Base-by-base conservation (phyloP, 2,888 invertebrate species). In the Dromius quadrimaculatus region DNA sequence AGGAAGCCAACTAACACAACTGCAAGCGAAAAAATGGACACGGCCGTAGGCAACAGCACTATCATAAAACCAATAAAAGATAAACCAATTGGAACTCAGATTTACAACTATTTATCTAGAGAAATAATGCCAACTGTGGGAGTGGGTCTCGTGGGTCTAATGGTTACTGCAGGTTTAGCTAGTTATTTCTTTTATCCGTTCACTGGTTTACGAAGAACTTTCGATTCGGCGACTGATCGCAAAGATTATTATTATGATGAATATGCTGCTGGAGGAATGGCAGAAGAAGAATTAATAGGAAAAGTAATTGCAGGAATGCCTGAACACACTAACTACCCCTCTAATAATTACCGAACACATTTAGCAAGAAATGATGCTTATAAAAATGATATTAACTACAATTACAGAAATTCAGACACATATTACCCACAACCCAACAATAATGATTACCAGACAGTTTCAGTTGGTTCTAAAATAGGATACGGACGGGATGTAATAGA, bases 61-160 rank as follows among this genome's bases (percentile, higher is more conserved):
- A 63, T 20, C 11, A 43, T 54, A 20, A 23, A 23, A 41, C 62
- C 50, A 23, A 4, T 5, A 9, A 81, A 81, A 74, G 83, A 84
- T 41, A 87, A 90, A 66, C 90, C 91, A 0, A 85, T 92, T 0
- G 87, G 90, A 6, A 90, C 91, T 0, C 89, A 91, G 79, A 87
- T 92, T 20, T 92, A 92, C 77, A 92, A 91, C 76, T 92, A 91
- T 76, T 81, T 92, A 38, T 91, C 92, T 1, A 85, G 92, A 75
- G 92, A 92, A 83, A 90, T 92, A 0, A 92, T 92, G 90, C 92
- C 92, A 0, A 90, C 91, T 23, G 90, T 92, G 15, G 92, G 92
- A 0, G 90, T 92, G 0, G 92, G 92, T 75, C 82, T 92, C 15
- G 87, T 92, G 8, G 92, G 92, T 1, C 80, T 92, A 41, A 89